Conservation (phyloP, 2,797 vertebrate genomes). For the Sebastes glaucus region DNA sequence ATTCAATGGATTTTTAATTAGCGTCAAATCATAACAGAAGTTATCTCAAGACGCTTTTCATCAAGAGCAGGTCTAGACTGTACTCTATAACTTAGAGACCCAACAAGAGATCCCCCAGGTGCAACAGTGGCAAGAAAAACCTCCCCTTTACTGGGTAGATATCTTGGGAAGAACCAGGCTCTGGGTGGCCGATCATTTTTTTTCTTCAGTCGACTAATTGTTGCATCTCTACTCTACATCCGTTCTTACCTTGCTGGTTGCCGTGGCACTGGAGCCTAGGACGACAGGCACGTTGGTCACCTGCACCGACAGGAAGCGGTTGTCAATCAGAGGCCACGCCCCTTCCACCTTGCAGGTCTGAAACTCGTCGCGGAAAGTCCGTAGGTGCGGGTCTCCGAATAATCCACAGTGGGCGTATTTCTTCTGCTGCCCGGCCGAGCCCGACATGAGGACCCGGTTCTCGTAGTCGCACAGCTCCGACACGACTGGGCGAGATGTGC, state of each 20-base stretch:
- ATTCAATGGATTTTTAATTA: no score
- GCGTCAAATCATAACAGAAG: no score
- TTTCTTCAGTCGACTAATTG: no score
- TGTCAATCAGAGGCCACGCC: constrained; percentile 88
- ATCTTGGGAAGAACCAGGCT: no score
- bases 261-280: constrained; percentile 85
- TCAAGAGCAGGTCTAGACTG: no score
- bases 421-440: constrained; percentile 70
- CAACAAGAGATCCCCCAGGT: no score
- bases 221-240: neutral
- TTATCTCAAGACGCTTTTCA: no score
- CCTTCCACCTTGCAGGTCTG: constrained; percentile 89
- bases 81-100: no score
- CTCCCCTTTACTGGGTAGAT: no score
- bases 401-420: constrained; percentile 88
- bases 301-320: constrained; percentile 87
- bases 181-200: no score
- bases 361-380: constrained; percentile 88
- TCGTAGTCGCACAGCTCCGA: constrained; percentile 85
- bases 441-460: constrained; percentile 69
- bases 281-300: constrained; percentile 88
- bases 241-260: constrained; percentile 85
- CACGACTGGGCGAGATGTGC: constrained; percentile 71
- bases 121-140: no score
- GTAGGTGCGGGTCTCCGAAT: constrained; percentile 87